These are phyloP conservation scores for Dimorphilus gyrociliatus DNA, from an alignment of 2,888 invertebrate species.

Conservation along the genomic window DNA sequence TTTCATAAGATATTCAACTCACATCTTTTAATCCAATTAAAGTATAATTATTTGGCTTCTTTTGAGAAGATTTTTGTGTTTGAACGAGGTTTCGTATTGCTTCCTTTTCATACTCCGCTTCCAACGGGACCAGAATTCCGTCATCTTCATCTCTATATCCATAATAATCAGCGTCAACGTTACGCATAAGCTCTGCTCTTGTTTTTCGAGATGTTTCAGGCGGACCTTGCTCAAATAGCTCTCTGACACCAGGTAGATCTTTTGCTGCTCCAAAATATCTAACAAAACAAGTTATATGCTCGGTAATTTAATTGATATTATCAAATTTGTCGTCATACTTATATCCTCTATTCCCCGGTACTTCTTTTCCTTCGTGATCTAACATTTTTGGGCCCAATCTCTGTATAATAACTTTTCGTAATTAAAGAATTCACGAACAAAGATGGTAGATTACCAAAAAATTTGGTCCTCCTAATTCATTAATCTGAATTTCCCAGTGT, in stretches of 20 bases:
- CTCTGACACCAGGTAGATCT: constrained; percentile 90
- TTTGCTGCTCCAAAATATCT: constrained; percentile 84
- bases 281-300: constrained; percentile 5
- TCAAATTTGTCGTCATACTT: constrained; percentile 52
- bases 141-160: constrained; percentile 98
- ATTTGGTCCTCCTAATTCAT: constrained; percentile 84
- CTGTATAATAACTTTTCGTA: constrained; percentile 9
- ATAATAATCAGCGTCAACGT: constrained; percentile 96
- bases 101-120: constrained; percentile 58
- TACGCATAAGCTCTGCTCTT: constrained; percentile 86
- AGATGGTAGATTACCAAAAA: constrained; percentile 30
- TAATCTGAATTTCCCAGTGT: constrained; percentile 94
- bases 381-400: constrained; percentile 66
- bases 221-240: constrained; percentile 75
- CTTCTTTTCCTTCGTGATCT: constrained; percentile 53
- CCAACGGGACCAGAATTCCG: constrained; percentile 74
- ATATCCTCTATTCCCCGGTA: constrained; percentile 91
- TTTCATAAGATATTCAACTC: constrained; percentile 17
- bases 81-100: constrained; percentile 39
- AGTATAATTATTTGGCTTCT: neutral
- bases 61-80: neutral
- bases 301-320: neutral
- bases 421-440: no score
- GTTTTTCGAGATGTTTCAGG: constrained; percentile 76
- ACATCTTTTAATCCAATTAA: constrained; percentile 1